Evolutionary conservation across 2,888 invertebrate genomes (phyloP).

Genomic region (Ophion costatus): DNA sequence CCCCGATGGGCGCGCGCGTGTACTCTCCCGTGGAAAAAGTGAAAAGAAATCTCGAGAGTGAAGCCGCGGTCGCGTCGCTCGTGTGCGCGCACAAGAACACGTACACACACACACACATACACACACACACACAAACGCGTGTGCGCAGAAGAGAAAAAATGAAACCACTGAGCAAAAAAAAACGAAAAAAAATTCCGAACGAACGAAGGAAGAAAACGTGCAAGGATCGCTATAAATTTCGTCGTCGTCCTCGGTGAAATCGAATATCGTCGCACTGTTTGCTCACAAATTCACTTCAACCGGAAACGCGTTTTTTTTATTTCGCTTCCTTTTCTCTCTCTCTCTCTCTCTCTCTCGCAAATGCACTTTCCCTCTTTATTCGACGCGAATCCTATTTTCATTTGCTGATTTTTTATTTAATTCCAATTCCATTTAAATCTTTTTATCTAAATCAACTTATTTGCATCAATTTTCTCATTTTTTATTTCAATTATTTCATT

Average conservation of each 20-base stretch:
- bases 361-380: not conserved
- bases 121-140: slow-evolving; percentile 30
- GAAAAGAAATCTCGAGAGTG: slow-evolving; percentile 68
- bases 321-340: not conserved
- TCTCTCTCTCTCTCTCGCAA: not conserved
- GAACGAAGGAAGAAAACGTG: not conserved
- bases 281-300: slow-evolving; percentile 47
- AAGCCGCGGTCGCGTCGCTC: slow-evolving; percentile 43
- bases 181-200: slow-evolving; percentile 7
- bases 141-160: slow-evolving; percentile 21
- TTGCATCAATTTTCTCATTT: not conserved
- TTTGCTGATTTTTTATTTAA: not conserved
- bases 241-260: not conserved
- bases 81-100: slow-evolving; percentile 9
- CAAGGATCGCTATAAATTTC: not conserved
- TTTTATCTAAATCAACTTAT: no score
- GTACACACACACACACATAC: slow-evolving; percentile 5
- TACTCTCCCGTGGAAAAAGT: slow-evolving; percentile 59
- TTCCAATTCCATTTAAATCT: not conserved
- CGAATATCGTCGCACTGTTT: not conserved
- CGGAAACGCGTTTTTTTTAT: not conserved
- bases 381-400: not conserved
- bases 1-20: slow-evolving; percentile 23
- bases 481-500: not conserved
- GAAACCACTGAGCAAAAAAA: slow-evolving; percentile 4